Percentiles rank a stretch among this genome's conserved stretches.
Conservation (phyloP, 2,113 vertebrate species). For the Oceanodroma tethys region DNA sequence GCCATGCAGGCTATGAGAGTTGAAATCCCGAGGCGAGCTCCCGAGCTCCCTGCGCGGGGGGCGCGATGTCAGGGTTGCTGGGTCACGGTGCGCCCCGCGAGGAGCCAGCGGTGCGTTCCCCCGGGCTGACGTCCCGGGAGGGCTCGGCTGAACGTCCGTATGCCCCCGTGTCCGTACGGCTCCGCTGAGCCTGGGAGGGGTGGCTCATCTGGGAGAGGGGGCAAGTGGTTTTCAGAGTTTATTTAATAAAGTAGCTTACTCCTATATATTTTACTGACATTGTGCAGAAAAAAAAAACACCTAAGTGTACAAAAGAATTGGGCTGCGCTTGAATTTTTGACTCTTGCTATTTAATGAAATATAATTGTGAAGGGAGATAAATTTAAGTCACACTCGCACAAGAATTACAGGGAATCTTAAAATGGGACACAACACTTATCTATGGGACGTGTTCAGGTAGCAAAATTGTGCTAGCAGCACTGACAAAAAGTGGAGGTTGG, state of each 20-base stretch:
- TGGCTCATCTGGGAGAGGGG: neutral
- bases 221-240: neutral
- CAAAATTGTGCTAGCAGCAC: neutral
- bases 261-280: neutral
- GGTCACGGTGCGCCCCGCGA: neutral
- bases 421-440: accelerated
- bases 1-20: neutral
- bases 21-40: neutral
- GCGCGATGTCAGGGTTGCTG: neutral
- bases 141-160: neutral
- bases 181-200: accelerated
- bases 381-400: accelerated
- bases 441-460: neutral
- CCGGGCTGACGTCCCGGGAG: neutral
- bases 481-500: neutral
- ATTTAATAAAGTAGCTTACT: conserved; percentile 41
- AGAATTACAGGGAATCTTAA: neutral
- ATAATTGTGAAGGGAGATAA: neutral
- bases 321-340: neutral
- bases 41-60: neutral
- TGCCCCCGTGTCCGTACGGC: accelerated
- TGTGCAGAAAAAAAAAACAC: neutral
- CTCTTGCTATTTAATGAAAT: neutral
- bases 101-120: neutral
- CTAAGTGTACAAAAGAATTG: neutral